Evolutionary conservation across 1,140 invertebrate species (phyloP).

Genomic region (Tetramorium parvispinum): DNA sequence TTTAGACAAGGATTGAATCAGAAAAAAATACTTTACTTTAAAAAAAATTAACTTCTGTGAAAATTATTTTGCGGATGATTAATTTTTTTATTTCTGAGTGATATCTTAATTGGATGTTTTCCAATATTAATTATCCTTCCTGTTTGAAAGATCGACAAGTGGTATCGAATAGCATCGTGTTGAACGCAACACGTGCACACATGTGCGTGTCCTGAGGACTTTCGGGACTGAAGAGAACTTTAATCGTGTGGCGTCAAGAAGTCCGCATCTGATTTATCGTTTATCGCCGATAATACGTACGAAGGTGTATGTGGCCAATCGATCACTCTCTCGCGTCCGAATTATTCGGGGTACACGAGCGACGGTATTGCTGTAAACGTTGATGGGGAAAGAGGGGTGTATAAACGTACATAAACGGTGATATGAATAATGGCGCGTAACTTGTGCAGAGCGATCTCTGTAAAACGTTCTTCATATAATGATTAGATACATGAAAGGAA

Average conservation of each 20-base stretch:
- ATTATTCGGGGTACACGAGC: slow-evolving; percentile 58
- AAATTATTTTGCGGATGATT: not conserved
- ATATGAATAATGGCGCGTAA: slow-evolving; percentile 50
- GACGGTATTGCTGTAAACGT: slow-evolving; percentile 26
- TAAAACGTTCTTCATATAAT: slow-evolving; percentile 28
- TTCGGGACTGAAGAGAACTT: slow-evolving; percentile 29
- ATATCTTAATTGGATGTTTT: not conserved
- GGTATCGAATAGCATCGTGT: slow-evolving; percentile 39
- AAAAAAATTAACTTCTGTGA: not conserved
- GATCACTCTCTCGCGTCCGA: slow-evolving; percentile 67
- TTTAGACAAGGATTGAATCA: not conserved
- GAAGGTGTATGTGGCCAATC: slow-evolving; percentile 65
- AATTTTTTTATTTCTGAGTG: not conserved
- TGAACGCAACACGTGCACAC: slow-evolving; percentile 26
- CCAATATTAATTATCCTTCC: slow-evolving; percentile 33
- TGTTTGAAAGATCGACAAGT: slow-evolving; percentile 34
- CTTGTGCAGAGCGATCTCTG: not conserved
- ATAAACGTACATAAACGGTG: slow-evolving; percentile 52
- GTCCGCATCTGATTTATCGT: slow-evolving; percentile 67
- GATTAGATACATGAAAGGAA: slow-evolving; percentile 21
- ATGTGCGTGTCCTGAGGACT: slow-evolving; percentile 13
- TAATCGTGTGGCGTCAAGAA: slow-evolving; percentile 55
- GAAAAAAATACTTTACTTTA: not conserved
- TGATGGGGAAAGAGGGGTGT: not conserved
- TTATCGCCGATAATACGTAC: slow-evolving; percentile 60